Conservation (phyloP, 2,113 vertebrate species). For the Scolopax mira region DNA sequence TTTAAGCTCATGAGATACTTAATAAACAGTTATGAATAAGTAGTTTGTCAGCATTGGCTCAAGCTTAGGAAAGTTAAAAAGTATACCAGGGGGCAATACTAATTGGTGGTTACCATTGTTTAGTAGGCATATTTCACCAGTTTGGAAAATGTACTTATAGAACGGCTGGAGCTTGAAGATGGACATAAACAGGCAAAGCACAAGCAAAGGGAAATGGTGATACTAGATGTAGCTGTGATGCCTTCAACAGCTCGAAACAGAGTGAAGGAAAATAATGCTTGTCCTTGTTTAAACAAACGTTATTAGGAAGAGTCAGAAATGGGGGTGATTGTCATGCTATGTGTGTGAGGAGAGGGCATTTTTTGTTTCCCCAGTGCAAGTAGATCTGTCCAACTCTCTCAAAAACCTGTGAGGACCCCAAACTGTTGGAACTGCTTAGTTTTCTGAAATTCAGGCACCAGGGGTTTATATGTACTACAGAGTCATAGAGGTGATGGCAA, state of each 20-base stretch:
- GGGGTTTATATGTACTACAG: neutral
- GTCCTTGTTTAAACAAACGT: no score
- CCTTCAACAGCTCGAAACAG: neutral
- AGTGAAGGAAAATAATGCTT: neutral
- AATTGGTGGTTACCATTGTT: fast-evolving
- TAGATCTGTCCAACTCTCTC: neutral
- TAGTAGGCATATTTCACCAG: neutral
- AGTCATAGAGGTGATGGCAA: neutral
- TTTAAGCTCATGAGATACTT: neutral
- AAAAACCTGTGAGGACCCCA: neutral
- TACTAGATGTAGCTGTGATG: neutral
- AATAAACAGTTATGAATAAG: neutral
- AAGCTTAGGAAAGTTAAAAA: neutral
- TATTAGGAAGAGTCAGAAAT: neutral
- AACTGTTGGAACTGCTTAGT: neutral
- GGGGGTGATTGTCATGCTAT: neutral
- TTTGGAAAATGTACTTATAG: neutral
- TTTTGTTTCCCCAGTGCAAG: neutral
- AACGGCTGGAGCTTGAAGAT: neutral
- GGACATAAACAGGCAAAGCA: neutral
- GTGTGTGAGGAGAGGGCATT: neutral
- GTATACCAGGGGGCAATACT: neutral
- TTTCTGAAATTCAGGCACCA: neutral
- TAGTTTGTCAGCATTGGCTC: neutral
- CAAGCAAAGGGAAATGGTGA: neutral